Evolutionary conservation across 2,113 vertebrate genomes (phyloP).

Genomic region (Oophaga pumilio): DNA sequence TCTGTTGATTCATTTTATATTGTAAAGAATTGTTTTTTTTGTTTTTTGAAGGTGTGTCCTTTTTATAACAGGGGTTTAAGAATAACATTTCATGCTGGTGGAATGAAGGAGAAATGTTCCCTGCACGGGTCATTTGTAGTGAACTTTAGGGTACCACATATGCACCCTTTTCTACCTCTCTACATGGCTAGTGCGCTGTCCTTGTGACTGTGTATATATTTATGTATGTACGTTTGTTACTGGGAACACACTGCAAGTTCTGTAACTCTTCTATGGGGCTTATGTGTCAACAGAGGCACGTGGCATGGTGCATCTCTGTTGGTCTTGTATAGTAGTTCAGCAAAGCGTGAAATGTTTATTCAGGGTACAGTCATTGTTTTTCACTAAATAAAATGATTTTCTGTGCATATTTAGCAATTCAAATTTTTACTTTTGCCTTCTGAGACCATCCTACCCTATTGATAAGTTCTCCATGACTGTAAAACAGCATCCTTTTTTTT

Average conservation of each 20-base stretch:
- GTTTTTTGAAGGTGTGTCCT: background rate
- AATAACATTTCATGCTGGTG: background rate
- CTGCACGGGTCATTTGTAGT: background rate
- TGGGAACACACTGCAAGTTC: background rate
- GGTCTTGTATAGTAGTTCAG: background rate
- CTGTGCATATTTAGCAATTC: background rate
- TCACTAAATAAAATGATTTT: constrained; percentile 3
- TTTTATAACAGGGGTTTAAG: background rate
- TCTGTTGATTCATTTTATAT: constrained; percentile 6
- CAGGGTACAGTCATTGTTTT: background rate
- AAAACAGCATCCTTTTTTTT: too few relatives aligned
- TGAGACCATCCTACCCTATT: background rate
- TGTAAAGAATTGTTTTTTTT: background rate
- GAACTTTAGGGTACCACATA: background rate
- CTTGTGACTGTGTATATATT: background rate
- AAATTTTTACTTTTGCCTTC: background rate
- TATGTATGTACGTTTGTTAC: background rate
- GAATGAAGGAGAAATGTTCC: background rate
- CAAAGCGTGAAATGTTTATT: constrained; percentile 3
- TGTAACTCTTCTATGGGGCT: background rate
- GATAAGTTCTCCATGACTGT: too few relatives aligned
- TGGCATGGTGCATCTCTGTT: background rate
- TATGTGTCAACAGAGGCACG: background rate
- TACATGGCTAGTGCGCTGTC: background rate
- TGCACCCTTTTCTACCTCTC: constrained; percentile 1